These are phyloP conservation scores for Euphysa ruthae DNA, from an alignment of 30 jellyfish, hydroid and myxozoan genomes.

Conservation along the genomic window DNA sequence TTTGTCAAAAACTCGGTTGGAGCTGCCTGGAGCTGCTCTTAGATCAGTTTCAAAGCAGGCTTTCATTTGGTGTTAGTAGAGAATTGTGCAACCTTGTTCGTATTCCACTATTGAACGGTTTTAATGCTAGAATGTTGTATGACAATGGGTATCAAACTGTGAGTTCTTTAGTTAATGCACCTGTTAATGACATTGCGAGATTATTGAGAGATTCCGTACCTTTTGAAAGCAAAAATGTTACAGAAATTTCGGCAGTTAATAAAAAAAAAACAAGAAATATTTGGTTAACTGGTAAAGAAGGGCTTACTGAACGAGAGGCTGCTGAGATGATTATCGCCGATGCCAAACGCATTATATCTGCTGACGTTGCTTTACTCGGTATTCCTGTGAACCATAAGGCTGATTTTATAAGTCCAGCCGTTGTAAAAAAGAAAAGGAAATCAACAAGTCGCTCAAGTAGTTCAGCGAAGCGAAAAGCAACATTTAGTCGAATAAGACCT, in stretches of 20 bases:
- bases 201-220: slow-evolving; percentile 69
- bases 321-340: slow-evolving; percentile 56
- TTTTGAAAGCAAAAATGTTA: slow-evolving; percentile 56
- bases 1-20: slow-evolving; percentile 97
- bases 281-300: slow-evolving; percentile 77
- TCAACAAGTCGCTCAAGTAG: neutral
- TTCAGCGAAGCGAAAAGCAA: neutral
- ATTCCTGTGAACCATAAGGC: slow-evolving; percentile 10
- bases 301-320: slow-evolving; percentile 83
- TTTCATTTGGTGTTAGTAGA: slow-evolving; percentile 90
- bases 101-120: slow-evolving; percentile 60
- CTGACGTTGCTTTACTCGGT: slow-evolving; percentile 59
- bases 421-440: neutral
- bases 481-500: neutral
- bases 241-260: neutral
- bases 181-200: slow-evolving; percentile 46
- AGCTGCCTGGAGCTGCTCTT: slow-evolving; percentile 60
- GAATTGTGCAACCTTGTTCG: slow-evolving; percentile 89
- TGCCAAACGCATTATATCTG: slow-evolving; percentile 69
- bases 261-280: slow-evolving; percentile 38
- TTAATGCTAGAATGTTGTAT: slow-evolving; percentile 67
- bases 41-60: slow-evolving; percentile 89
- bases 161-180: slow-evolving; percentile 59
- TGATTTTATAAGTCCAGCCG: neutral
- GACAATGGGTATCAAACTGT: slow-evolving; percentile 87